Conservation (phyloP, 2,113 vertebrate species). For the Dromiciops gliroides region DNA sequence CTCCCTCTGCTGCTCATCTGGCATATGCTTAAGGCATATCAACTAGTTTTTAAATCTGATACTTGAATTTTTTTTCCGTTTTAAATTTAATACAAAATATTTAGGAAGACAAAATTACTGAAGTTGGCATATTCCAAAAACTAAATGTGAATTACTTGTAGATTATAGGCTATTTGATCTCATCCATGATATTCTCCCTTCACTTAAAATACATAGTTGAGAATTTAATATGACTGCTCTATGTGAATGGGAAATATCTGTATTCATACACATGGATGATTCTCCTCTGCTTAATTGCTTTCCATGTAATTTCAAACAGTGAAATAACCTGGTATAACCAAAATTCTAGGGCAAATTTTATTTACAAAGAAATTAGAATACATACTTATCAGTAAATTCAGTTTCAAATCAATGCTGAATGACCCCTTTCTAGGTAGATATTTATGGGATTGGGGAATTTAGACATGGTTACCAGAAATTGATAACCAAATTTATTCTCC, state of each 20-base stretch:
- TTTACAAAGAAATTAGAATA: neutral
- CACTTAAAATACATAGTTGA: slow-evolving; percentile 37
- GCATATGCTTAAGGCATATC: neutral
- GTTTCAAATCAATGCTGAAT: slow-evolving; percentile 13
- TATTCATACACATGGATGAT: neutral
- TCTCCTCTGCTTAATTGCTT: neutral
- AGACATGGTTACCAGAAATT: slow-evolving; percentile 43
- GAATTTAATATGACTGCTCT: slow-evolving; percentile 20
- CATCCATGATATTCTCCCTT: slow-evolving; percentile 30
- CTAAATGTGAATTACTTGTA: slow-evolving; percentile 1
- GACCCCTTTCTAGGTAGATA: slow-evolving; percentile 21
- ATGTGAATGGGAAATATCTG: neutral
- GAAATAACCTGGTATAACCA: neutral
- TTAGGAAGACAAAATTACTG: slow-evolving; percentile 41
- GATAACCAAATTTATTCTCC: slow-evolving; percentile 37
- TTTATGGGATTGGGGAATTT: slow-evolving; percentile 44
- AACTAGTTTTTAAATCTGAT: neutral
- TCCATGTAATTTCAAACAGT: slow-evolving; percentile 30
- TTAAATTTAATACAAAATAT: slow-evolving; percentile 42
- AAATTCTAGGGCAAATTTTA: slow-evolving; percentile 31
- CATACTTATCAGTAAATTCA: slow-evolving; percentile 31
- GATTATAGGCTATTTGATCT: slow-evolving; percentile 6
- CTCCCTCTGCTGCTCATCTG: neutral
- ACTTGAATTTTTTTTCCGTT: neutral
- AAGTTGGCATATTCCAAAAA: slow-evolving; percentile 37